phyloP scores from a whole-genome alignment of 2,888 invertebrate genomes.

The Papilio elwesi region DNA sequence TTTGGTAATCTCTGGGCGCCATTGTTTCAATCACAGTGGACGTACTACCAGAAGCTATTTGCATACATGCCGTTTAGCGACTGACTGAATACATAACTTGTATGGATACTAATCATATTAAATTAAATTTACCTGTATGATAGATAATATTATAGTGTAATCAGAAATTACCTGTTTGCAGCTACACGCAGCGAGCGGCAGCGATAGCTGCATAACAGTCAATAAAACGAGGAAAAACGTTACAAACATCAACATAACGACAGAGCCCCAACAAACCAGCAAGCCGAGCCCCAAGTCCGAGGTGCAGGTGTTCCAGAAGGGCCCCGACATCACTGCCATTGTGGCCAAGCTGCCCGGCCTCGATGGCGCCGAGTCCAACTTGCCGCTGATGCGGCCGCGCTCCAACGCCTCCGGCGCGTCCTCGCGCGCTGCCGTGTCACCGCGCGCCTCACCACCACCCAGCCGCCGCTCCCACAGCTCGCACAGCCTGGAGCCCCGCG shows the following conservation, averaged over 20 bases:
- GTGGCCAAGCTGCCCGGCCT: constrained; percentile 86
- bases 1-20: too few species aligned
- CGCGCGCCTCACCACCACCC: constrained; percentile 63
- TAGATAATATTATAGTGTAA: neutral
- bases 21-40: too few species aligned
- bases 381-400: constrained; percentile 80
- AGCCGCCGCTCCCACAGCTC: constrained; percentile 74
- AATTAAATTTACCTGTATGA: too few species aligned
- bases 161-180: constrained; percentile 45
- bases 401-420: constrained; percentile 84
- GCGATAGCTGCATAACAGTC: constrained; percentile 78
- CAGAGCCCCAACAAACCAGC: constrained; percentile 71
- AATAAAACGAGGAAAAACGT: constrained; percentile 86
- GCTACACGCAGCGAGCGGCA: constrained; percentile 71
- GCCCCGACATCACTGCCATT: constrained; percentile 90
- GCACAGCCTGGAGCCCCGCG: constrained; percentile 76
- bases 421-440: constrained; percentile 75
- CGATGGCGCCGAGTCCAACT: constrained; percentile 71
- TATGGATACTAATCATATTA: too few species aligned
- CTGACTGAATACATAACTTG: too few species aligned
- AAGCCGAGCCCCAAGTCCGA: constrained; percentile 80
- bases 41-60: too few species aligned
- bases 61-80: too few species aligned
- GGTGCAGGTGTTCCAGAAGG: constrained; percentile 90
- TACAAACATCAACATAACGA: constrained; percentile 88